These are phyloP conservation scores for Bacillus rossius DNA, from an alignment of 1,140 invertebrate species.

Conservation along the genomic window DNA sequence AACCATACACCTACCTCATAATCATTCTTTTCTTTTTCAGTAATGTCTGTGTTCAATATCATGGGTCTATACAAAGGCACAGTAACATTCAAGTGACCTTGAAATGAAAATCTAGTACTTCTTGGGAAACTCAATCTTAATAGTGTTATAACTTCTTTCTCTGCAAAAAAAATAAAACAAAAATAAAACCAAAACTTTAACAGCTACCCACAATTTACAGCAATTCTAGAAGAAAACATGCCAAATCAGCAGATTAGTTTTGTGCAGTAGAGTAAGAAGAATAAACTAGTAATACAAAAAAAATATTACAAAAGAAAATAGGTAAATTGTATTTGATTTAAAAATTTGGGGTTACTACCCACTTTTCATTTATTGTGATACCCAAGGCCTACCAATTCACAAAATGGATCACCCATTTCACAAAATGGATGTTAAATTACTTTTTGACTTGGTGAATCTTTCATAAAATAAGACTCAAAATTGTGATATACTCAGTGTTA, in stretches of 20 bases:
- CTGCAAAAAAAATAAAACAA: slow-evolving; percentile 29
- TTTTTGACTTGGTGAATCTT: too few relatives aligned
- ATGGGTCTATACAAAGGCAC: slow-evolving; percentile 57
- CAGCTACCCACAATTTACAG: neutral
- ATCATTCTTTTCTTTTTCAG: slow-evolving; percentile 48
- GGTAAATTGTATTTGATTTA: too few relatives aligned
- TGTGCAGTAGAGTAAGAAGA: too few relatives aligned
- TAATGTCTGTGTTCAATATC: slow-evolving; percentile 47
- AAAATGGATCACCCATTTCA: too few relatives aligned
- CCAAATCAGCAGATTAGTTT: neutral
- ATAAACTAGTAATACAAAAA: slow-evolving; percentile 3
- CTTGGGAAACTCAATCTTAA: slow-evolving; percentile 49
- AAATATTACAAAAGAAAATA: neutral
- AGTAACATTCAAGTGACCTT: slow-evolving; percentile 53
- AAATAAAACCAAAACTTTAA: neutral
- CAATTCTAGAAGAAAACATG: neutral
- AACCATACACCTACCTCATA: slow-evolving; percentile 47
- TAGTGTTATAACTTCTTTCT: slow-evolving; percentile 52
- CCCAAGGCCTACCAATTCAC: too few relatives aligned
- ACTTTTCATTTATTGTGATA: too few relatives aligned
- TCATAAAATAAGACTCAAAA: too few relatives aligned
- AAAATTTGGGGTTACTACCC: too few relatives aligned
- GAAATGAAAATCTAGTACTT: slow-evolving; percentile 47
- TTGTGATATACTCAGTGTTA: too few relatives aligned
- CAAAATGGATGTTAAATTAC: too few relatives aligned